A percentile compares a stretch with the other conserved stretches of the same genome.
These are phyloP conservation scores for Pemphredon lugubris DNA, from an alignment of 2,888 invertebrate genomes.

Conservation along the genomic window DNA sequence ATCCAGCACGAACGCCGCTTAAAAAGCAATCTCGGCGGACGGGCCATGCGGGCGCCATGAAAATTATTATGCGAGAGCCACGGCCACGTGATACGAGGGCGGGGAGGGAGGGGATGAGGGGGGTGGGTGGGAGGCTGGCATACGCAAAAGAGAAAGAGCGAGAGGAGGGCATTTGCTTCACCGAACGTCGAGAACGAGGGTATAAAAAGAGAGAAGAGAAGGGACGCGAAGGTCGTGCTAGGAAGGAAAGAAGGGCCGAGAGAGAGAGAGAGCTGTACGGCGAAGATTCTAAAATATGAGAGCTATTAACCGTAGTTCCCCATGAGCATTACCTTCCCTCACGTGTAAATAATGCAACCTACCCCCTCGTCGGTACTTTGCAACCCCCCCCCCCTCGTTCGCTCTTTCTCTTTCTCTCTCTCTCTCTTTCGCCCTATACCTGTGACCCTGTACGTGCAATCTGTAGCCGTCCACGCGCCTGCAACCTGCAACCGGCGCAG, in stretches of 20 bases:
- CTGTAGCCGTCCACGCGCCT: conserved; percentile 23
- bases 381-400: conserved; percentile 21
- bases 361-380: conserved; percentile 10
- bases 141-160: too few species aligned
- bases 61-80: conserved; percentile 64
- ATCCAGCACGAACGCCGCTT: conserved; percentile 52
- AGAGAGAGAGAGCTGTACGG: conserved; percentile 37
- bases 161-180: too few species aligned
- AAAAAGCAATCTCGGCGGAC: conserved; percentile 69
- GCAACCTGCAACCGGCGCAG: conserved; percentile 24
- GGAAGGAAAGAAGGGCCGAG: conserved; percentile 54
- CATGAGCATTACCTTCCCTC: conserved; percentile 68
- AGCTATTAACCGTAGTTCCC: conserved; percentile 73
- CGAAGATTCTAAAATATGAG: conserved; percentile 75
- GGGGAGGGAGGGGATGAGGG: conserved; percentile 23
- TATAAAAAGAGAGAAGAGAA: conserved; percentile 19
- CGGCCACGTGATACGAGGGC: conserved; percentile 24
- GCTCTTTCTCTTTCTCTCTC: conserved; percentile 16
- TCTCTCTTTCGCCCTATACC: conserved; percentile 12
- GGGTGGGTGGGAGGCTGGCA: too few species aligned
- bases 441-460: conserved; percentile 29
- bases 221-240: conserved; percentile 37
- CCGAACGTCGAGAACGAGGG: conserved; percentile 13
- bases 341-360: conserved; percentile 72
- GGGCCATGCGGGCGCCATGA: conserved; percentile 45